Conservation (phyloP, 2,113 vertebrate species). For the Dendrocopos noguchii region DNA sequence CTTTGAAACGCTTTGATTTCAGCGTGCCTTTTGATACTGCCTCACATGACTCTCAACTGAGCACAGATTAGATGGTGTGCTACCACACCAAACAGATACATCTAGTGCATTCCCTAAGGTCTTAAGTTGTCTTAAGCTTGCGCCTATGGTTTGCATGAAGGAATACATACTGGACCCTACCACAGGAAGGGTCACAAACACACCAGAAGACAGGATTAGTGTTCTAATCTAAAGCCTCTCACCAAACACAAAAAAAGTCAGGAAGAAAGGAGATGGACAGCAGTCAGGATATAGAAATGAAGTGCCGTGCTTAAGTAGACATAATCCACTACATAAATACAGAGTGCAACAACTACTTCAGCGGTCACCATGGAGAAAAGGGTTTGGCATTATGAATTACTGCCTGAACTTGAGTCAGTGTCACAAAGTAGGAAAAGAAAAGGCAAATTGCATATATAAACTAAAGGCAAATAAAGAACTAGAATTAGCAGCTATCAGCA, state of each 20-base stretch:
- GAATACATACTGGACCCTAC: not conserved
- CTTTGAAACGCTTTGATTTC: not conserved
- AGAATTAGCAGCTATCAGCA: not conserved
- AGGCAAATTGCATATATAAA: not conserved
- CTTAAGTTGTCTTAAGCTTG: not conserved
- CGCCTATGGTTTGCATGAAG: not conserved
- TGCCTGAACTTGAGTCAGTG: not conserved
- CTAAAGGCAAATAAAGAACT: not conserved
- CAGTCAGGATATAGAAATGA: not conserved
- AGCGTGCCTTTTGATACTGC: not conserved
- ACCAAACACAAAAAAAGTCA: not conserved
- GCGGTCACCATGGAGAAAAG: not conserved
- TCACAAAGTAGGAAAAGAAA: rapidly evolving
- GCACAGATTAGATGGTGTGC: rapidly evolving
- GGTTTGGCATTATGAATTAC: not conserved
- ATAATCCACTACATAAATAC: conserved; percentile 3
- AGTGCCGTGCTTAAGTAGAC: not conserved
- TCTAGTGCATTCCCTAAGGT: not conserved
- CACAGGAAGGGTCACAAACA: not conserved
- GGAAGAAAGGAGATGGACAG: not conserved
- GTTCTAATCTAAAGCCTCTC: conserved; percentile 21
- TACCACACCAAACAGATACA: not conserved
- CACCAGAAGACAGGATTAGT: not conserved
- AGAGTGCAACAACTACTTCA: not conserved
- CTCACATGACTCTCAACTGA: not conserved